Conservation (phyloP, 2,113 vertebrate genomes). For the Acrocephalus kingi region DNA sequence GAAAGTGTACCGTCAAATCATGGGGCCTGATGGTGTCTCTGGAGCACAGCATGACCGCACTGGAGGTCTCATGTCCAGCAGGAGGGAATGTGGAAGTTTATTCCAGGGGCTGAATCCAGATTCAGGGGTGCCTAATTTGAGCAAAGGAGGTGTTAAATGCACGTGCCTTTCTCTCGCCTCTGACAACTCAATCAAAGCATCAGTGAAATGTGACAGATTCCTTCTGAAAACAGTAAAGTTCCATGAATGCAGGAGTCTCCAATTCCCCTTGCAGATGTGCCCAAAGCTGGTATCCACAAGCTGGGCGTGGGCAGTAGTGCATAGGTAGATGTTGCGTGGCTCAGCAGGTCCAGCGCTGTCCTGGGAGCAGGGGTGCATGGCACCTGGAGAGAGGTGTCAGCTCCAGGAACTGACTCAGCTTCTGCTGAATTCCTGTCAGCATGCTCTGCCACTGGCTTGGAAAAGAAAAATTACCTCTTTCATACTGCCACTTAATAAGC, state of each 20-base stretch:
- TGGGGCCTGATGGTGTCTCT: not conserved
- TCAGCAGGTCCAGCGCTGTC: not conserved
- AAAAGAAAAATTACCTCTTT: not conserved
- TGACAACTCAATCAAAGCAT: fast-evolving
- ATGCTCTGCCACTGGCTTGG: not conserved
- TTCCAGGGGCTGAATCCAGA: not conserved
- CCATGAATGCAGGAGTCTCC: fast-evolving
- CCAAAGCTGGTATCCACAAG: not conserved
- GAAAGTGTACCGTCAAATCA: fast-evolving
- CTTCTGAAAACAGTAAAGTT: not conserved
- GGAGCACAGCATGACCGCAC: not conserved
- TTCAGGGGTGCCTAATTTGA: not conserved
- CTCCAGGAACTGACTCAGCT: not conserved
- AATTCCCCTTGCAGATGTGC: fast-evolving
- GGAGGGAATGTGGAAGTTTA: not conserved
- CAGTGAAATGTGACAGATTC: not conserved
- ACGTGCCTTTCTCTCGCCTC: fast-evolving
- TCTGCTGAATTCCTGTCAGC: not conserved
- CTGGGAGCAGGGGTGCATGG: fast-evolving
- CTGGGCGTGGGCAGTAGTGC: fast-evolving
- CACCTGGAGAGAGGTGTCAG: not conserved
- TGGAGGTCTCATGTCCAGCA: not conserved
- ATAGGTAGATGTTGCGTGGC: fast-evolving
- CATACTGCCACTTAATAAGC: not conserved
- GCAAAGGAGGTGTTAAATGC: not conserved